Percentiles rank a stretch among this genome's conserved stretches.
Evolutionary conservation across 1,140 invertebrate species (phyloP).

Genomic region (Eubasilissa regina): DNA sequence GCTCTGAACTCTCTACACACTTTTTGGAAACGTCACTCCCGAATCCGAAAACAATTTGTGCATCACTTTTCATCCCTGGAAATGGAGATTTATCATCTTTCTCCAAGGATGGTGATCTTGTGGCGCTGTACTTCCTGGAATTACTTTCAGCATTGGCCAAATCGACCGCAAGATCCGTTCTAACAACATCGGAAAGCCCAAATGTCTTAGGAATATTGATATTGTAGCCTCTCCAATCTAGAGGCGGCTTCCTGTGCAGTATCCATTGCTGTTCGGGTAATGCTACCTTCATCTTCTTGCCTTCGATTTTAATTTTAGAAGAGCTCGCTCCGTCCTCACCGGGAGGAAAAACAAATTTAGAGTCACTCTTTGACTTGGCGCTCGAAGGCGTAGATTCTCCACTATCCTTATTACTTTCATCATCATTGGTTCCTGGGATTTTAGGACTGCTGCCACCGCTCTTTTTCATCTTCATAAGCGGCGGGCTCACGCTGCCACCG

Average conservation of each 20-base stretch:
- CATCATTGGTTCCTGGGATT: constrained; percentile 20
- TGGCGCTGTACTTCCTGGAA: constrained; percentile 63
- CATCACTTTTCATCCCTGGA: constrained; percentile 42
- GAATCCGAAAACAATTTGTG: constrained; percentile 27
- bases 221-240: constrained; percentile 56
- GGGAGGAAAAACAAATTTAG: constrained; percentile 53
- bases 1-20: neutral
- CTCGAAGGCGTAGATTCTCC: constrained; percentile 44
- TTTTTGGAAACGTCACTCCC: constrained; percentile 15
- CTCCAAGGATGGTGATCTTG: constrained; percentile 69
- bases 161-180: neutral
- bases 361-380: constrained; percentile 31
- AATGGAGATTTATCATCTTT: constrained; percentile 71
- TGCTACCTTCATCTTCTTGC: constrained; percentile 52
- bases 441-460: constrained; percentile 55
- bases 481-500: constrained; percentile 22
- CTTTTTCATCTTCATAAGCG: constrained; percentile 51
- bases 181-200: constrained; percentile 29
- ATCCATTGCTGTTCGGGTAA: constrained; percentile 54
- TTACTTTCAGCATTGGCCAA: constrained; percentile 45
- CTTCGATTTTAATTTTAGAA: constrained; percentile 28
- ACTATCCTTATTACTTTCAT: constrained; percentile 37
- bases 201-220: constrained; percentile 46
- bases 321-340: neutral
- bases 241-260: constrained; percentile 38